Percentiles rank a stretch among this genome's conserved stretches.
These are phyloP conservation scores for Heterotilapia buettikoferi DNA, from an alignment of 2,113 vertebrate genomes.

Conservation along the genomic window DNA sequence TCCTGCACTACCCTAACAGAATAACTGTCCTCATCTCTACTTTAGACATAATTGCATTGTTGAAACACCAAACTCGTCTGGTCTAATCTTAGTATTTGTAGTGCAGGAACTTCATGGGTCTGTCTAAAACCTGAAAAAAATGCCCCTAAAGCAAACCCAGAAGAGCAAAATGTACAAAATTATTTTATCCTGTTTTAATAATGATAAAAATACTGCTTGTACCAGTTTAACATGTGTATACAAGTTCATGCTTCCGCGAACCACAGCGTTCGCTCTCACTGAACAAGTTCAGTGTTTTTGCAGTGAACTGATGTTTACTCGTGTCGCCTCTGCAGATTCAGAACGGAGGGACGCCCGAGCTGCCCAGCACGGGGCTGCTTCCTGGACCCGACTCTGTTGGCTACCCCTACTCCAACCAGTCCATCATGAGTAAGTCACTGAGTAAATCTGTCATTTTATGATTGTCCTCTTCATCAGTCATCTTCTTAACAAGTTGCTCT, in stretches of 20 bases:
- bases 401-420: slow-evolving; percentile 92
- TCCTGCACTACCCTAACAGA: not conserved
- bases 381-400: slow-evolving; percentile 92
- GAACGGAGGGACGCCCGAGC: slow-evolving; percentile 90
- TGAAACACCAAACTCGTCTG: not conserved
- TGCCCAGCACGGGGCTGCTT: slow-evolving; percentile 81
- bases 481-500: not conserved
- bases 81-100: not conserved
- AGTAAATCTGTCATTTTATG: not conserved
- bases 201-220: not conserved
- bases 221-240: not conserved
- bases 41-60: not conserved
- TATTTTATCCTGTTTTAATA: not conserved
- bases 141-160: not conserved
- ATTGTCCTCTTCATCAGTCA: rapidly evolving
- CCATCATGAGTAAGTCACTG: slow-evolving; percentile 85
- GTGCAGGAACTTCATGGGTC: not conserved
- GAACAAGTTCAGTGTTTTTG: not conserved
- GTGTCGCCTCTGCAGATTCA: slow-evolving; percentile 75
- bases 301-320: not conserved
- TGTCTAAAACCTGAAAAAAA: not conserved
- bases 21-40: not conserved
- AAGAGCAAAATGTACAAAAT: rapidly evolving
- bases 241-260: not conserved
- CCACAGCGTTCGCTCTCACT: not conserved